Evolutionary conservation across 2,888 invertebrate species (phyloP).

Genomic region (Ptychoptera contaminata): DNA sequence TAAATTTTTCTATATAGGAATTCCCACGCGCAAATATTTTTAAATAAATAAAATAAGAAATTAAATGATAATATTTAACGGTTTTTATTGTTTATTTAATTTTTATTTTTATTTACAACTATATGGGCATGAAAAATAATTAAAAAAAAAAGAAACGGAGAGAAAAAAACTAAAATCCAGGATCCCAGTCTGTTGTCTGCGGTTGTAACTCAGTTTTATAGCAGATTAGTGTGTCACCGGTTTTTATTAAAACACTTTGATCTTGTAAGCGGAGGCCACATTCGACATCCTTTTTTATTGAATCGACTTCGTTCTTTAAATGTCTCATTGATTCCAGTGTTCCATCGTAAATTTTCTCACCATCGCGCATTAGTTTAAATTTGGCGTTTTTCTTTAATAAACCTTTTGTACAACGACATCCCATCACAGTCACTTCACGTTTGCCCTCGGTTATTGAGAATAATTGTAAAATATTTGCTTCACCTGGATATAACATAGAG

Average conservation of each 20-base stretch:
- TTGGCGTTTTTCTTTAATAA: slow-evolving; percentile 45
- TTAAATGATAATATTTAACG: too few relatives aligned
- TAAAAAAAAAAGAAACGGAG: not conserved
- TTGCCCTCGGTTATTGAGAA: slow-evolving; percentile 67
- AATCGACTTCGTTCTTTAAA: slow-evolving; percentile 71
- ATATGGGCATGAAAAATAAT: not conserved
- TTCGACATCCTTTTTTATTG: slow-evolving; percentile 69
- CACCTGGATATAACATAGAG: slow-evolving; percentile 37
- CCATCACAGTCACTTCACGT: slow-evolving; percentile 73
- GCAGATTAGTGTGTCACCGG: slow-evolving; percentile 67
- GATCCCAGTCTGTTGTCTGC: slow-evolving; percentile 67
- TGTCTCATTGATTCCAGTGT: slow-evolving; percentile 69
- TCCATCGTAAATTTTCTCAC: slow-evolving; percentile 52
- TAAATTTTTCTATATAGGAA: too few relatives aligned
- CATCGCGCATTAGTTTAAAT: slow-evolving; percentile 52
- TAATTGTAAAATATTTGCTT: slow-evolving; percentile 70
- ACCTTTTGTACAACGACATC: slow-evolving; percentile 72
- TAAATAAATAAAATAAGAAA: too few relatives aligned
- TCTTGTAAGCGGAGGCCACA: slow-evolving; percentile 74
- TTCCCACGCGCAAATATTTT: too few relatives aligned
- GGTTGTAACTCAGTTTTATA: slow-evolving; percentile 47
- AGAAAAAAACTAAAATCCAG: slow-evolving; percentile 51
- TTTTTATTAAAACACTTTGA: slow-evolving; percentile 40
- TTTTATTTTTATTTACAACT: not conserved
- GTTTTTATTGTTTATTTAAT: not conserved